Base-by-base conservation (phyloP, 2,888 invertebrate species). In the Timema podura region DNA sequence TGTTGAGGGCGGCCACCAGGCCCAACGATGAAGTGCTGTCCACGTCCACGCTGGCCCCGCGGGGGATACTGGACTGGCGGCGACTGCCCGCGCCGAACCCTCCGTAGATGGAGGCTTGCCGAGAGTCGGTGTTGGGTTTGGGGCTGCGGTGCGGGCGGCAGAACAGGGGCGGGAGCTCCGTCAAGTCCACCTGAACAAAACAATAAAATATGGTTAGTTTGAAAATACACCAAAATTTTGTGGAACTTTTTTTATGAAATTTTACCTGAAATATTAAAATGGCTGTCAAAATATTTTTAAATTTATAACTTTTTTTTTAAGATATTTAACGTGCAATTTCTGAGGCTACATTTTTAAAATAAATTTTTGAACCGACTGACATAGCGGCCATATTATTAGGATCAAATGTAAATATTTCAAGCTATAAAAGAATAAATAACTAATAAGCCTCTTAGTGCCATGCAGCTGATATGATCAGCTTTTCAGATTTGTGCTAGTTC, bases 91-190 rank as follows among this genome's bases (percentile, higher is more conserved):
- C 84, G 2, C 83, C 85, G 65, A 84, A 81, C 73, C 83, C 86
- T 76, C 89, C 90, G 79, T 89, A 86, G 59, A 92, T 82, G 6
- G 92, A 92, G 0, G 92, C 88, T 76, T 92, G 92, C 64, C 93
- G 84, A 0, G 92, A 92, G 75, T 92, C 92, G n/a, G 85, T 83
- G 68, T 90, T 87, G 72, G 92, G 81, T 75, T 91, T 88, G 0
- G 93, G 93, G 80, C 92, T 92, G 74, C 90, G 85, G 44, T 92
- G 85, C 48, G 93, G 93, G 57, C 93, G 87, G 78, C 93, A 92
- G 81, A 95, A 95, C 64, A 95, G 81, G 0, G 93, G 94, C 7
- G 92, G 90, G 75, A 88, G 80, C 75, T 92, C 91, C 68, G 87
- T 87, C 73, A 90, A 84, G 77, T 92, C 91, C n/a, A 78, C 78